Percentiles rank a stretch among this genome's conserved stretches.
These are phyloP conservation scores for Argyra leucocephala DNA, from an alignment of 2,888 invertebrate species.

Conservation along the genomic window DNA sequence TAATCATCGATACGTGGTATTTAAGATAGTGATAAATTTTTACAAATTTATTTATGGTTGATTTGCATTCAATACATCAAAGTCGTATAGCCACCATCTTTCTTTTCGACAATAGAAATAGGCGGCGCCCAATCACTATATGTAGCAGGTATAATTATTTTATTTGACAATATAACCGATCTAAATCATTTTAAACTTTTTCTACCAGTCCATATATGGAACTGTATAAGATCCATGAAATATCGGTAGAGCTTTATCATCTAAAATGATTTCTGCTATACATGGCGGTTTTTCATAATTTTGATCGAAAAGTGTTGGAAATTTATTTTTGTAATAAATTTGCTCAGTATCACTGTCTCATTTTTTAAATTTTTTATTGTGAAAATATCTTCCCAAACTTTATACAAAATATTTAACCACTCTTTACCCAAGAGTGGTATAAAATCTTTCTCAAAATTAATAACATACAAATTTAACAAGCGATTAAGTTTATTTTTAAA, in stretches of 20 bases:
- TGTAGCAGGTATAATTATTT: slow-evolving; percentile 25
- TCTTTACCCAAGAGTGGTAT: slow-evolving; percentile 18
- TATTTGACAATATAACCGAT: slow-evolving; percentile 15
- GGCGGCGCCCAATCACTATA: slow-evolving; percentile 29
- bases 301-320: too few relatives aligned
- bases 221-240: slow-evolving; percentile 19
- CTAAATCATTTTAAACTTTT: slow-evolving; percentile 20
- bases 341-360: background rate
- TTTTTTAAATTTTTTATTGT: background rate
- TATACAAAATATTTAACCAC: slow-evolving; percentile 19
- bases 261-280: too few relatives aligned
- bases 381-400: slow-evolving; percentile 12
- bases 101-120: too few relatives aligned
- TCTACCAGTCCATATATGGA: slow-evolving; percentile 14
- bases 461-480: slow-evolving; percentile 17
- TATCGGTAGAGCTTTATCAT: too few relatives aligned
- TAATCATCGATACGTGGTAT: slow-evolving; percentile 23
- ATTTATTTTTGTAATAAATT: background rate
- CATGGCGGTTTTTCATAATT: too few relatives aligned
- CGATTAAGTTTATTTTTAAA: slow-evolving; percentile 3
- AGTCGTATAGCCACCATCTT: too few relatives aligned
- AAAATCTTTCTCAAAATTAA: slow-evolving; percentile 17
- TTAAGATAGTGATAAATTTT: slow-evolving; percentile 29
- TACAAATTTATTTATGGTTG: slow-evolving; percentile 24
- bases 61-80: too few relatives aligned